Evolutionary conservation across 2,888 invertebrate genomes (phyloP), one percentile per base, ranked within the genome.

Genomic region (Herminia tarsipennalis): DNA sequence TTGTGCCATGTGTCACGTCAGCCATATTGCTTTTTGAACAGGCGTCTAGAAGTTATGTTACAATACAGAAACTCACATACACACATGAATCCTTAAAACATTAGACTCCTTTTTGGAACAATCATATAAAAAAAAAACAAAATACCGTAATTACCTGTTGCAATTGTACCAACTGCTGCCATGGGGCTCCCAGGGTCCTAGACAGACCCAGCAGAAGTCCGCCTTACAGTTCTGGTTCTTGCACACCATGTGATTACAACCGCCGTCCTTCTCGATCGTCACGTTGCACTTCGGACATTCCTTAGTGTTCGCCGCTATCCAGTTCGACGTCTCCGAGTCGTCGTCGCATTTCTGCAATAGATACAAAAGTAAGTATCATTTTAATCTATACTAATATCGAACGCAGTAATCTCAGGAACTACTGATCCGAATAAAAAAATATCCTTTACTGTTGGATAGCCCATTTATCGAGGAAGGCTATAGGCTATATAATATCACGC

Each of bases 241-340:
- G 92, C 99, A 99, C 37, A 97, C 96, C 99, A 99, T 99, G 89
- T 99, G 99, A 92, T 99, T 99, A 87, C 99, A 99, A 35, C 99
- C 99, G 52, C 99, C 99, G 86, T 99, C 98, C 83, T 97, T 97
- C 81, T 98, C 97, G 70, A 98, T 97, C n/a, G 97, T 97, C 34
- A 98, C 98, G 86, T 98, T 98, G 89, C 99, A 99, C 84, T 97
- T 97, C 28, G 99, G 99, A 86, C 99, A 99, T 90, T 99, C 98
- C 93, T 99, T 99, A 41, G 99, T 99, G 90, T 99, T 99, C 17
- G 99, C 99, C 44, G 98, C 98, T 76, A 99, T 98, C 99, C 99
- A 99, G 83, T 99, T 99, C 6, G 98, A 98, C 41, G 99, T 99
- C 90, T 99, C 99, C 3, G 98, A 98, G 88, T 99, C 99, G 82